Percentiles rank a stretch among this genome's conserved stretches.
phyloP scores from a whole-genome alignment of 2,797 vertebrate species.

The Syngnathus acus region DNA sequence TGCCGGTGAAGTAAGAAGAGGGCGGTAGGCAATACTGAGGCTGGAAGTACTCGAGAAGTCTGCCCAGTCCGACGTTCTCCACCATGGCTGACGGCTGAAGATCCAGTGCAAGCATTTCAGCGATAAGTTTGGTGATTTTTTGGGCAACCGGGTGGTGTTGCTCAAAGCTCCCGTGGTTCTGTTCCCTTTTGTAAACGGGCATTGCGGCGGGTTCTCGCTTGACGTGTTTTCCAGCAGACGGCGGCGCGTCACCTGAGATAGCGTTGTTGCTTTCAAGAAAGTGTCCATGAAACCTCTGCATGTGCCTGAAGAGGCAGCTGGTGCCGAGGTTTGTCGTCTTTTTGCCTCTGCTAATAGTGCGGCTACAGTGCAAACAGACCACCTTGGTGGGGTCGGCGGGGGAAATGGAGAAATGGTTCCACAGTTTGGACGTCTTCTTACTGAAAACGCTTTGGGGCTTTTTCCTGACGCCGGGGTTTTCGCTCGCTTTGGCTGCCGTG shows the following conservation, averaged over 20 bases:
- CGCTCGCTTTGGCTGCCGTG: conserved; percentile 70
- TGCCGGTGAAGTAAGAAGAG: conserved; percentile 91
- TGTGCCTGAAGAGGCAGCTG: conserved; percentile 91
- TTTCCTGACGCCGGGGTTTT: conserved; percentile 64
- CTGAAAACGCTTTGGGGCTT: conserved; percentile 75
- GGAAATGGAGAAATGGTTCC: conserved; percentile 96
- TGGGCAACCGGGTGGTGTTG: conserved; percentile 93
- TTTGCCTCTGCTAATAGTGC: conserved; percentile 95
- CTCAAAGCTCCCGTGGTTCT: conserved; percentile 77
- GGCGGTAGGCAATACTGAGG: conserved; percentile 90
- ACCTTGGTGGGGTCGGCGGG: conserved; percentile 92
- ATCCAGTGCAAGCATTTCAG: conserved; percentile 98
- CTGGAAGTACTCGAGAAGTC: conserved; percentile 91
- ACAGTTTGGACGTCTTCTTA: conserved; percentile 98
- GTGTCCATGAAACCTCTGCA: conserved; percentile 90
- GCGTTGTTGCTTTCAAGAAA: conserved; percentile 80
- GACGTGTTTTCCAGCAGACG: conserved; percentile 63
- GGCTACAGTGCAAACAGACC: conserved; percentile 94
- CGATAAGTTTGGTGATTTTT: conserved; percentile 94
- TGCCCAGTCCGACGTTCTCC: conserved; percentile 87
- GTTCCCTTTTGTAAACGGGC: conserved; percentile 66
- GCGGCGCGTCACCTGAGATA: conserved; percentile 75
- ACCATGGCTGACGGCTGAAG: conserved; percentile 94
- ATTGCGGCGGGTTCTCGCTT: conserved; percentile 73
- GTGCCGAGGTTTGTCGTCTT: conserved; percentile 96